Evolutionary conservation across 92 coral and sea anemone species (phyloP).

Genomic region (Montipora capitata): DNA sequence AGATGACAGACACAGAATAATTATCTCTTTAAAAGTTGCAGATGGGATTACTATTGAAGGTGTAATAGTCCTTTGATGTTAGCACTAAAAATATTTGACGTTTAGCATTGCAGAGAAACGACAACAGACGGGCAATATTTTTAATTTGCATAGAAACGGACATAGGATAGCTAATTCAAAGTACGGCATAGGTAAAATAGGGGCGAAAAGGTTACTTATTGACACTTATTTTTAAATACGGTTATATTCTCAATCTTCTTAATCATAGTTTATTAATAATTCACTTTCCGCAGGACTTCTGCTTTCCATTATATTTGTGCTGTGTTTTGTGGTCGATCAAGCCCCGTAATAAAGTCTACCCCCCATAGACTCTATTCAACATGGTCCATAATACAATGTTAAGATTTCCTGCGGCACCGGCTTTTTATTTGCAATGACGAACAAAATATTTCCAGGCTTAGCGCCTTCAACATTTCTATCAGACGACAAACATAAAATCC

Average conservation of each 20-base stretch:
- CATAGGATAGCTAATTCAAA: background rate
- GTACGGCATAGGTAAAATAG: background rate
- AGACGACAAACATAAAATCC: background rate
- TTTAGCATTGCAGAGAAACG: background rate
- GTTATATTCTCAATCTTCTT: no score
- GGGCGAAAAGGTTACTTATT: background rate
- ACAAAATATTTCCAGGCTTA: background rate
- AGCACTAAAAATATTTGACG: background rate
- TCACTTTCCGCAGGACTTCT: no score
- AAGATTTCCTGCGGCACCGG: no score
- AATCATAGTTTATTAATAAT: no score
- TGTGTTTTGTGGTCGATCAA: no score
- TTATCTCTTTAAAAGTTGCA: background rate
- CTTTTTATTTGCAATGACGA: no score
- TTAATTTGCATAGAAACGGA: background rate
- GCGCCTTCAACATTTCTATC: background rate
- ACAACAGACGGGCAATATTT: constrained; percentile 6
- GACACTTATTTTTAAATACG: no score
- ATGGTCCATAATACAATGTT: no score
- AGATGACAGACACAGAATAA: background rate
- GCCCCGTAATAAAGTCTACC: background rate
- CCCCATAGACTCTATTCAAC: no score
- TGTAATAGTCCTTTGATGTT: background rate
- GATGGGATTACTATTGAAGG: background rate
- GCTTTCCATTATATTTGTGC: background rate